phyloP scores from a whole-genome alignment of 2,113 vertebrate genomes.

The Nettapus auritus region DNA sequence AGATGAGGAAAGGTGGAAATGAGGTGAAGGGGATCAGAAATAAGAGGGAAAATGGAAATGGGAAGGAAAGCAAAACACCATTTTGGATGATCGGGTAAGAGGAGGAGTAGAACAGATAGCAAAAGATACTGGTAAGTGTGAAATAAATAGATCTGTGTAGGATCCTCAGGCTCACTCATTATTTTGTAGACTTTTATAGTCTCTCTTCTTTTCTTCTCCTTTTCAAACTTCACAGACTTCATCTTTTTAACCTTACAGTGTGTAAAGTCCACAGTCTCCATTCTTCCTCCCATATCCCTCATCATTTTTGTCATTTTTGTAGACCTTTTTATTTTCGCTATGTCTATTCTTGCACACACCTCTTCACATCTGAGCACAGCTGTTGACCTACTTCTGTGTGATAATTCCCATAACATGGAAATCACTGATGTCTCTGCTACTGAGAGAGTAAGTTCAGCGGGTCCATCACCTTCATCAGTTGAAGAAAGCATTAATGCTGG shows the following conservation, averaged over 20 bases:
- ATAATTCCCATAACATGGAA: not conserved
- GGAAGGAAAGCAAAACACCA: not conserved
- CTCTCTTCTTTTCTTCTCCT: constrained; percentile 22
- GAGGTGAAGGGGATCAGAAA: not conserved
- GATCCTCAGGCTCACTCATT: constrained; percentile 43
- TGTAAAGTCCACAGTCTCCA: constrained; percentile 1
- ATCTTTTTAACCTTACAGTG: constrained; percentile 33
- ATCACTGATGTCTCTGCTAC: not conserved
- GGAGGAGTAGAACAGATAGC: constrained; percentile 8
- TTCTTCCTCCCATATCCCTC: constrained; percentile 20
- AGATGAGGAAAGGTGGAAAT: not conserved
- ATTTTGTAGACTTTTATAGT: constrained; percentile 42
- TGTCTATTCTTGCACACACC: constrained; percentile 37
- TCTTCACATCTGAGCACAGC: constrained; percentile 36
- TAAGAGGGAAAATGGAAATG: not conserved
- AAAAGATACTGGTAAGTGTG: not conserved
- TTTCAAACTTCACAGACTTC: constrained; percentile 33
- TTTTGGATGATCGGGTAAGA: constrained; percentile 21
- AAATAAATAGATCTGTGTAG: constrained; percentile 34
- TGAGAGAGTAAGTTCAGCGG: not conserved
- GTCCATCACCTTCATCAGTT: not conserved
- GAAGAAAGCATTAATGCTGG: not conserved
- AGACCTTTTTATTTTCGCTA: constrained; percentile 9
- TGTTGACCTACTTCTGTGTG: constrained; percentile 42
- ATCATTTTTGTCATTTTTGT: not conserved